phyloP scores from a whole-genome alignment of 2,113 vertebrate species.

The Rhegmatorhina hoffmannsi region DNA sequence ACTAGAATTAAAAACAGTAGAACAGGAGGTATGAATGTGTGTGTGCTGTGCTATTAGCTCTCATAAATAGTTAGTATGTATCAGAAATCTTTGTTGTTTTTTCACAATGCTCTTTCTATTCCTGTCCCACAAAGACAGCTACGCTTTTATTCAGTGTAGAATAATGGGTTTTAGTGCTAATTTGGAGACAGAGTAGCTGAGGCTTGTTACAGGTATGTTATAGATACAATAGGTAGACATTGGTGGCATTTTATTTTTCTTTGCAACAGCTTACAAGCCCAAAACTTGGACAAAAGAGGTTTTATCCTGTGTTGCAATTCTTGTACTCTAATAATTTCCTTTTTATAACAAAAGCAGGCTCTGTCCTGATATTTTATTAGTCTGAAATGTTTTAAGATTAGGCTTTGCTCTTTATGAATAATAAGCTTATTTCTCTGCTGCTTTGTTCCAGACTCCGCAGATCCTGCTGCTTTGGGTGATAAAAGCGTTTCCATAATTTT shows the following conservation, averaged over 20 bases:
- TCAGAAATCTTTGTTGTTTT: not conserved
- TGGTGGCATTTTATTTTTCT: not conserved
- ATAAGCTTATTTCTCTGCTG: slow-evolving; percentile 1
- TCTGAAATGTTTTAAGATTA: not conserved
- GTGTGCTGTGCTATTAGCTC: not conserved
- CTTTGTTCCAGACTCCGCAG: not conserved
- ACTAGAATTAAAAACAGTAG: not conserved
- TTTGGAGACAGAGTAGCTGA: not conserved
- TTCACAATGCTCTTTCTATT: not conserved
- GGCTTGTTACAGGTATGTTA: not conserved
- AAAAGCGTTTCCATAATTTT: not conserved
- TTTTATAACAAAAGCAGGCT: not conserved
- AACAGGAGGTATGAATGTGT: not conserved
- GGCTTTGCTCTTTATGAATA: not conserved
- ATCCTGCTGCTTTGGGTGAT: not conserved
- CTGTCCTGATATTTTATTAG: not conserved
- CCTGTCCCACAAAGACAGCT: not conserved
- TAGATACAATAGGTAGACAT: not conserved
- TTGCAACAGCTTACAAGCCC: not conserved
- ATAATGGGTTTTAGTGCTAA: not conserved
- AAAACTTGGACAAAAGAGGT: not conserved
- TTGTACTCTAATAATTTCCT: not conserved
- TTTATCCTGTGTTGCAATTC: not conserved
- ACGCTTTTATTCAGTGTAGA: not conserved
- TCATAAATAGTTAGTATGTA: not conserved